Evolutionary conservation across 2,888 invertebrate species (phyloP).

Genomic region (Bruchidius siliquastri): DNA sequence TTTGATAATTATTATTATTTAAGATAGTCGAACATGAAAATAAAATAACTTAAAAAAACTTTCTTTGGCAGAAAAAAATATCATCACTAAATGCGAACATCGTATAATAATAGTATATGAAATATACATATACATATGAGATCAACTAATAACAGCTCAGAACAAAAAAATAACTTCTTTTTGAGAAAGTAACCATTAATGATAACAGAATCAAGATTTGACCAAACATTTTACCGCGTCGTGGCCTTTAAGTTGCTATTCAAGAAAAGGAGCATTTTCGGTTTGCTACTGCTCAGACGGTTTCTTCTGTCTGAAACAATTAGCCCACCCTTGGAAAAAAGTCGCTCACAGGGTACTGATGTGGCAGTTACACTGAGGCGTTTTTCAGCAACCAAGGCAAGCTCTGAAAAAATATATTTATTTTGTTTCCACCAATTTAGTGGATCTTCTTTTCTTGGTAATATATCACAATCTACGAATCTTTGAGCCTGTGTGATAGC

Average conservation of each 20-base stretch:
- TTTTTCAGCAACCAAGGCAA: constrained; percentile 10
- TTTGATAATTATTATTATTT: no score
- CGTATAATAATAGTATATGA: no score
- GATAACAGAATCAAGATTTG: no score
- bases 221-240: no score
- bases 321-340: constrained; percentile 12
- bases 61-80: no score
- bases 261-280: background rate
- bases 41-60: no score
- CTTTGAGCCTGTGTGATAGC: constrained; percentile 16
- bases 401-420: constrained; percentile 10
- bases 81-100: no score
- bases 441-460: constrained; percentile 8
- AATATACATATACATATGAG: no score
- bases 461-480: constrained; percentile 4
- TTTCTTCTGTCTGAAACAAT: background rate
- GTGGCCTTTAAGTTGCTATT: background rate
- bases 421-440: constrained; percentile 12
- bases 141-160: no score
- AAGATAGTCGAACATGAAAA: no score
- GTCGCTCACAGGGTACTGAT: constrained; percentile 17
- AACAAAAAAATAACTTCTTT: no score
- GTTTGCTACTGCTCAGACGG: background rate
- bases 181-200: no score
- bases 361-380: constrained; percentile 13